phyloP scores from a whole-genome alignment of 2,888 invertebrate genomes.

The Encarsia formosa region DNA sequence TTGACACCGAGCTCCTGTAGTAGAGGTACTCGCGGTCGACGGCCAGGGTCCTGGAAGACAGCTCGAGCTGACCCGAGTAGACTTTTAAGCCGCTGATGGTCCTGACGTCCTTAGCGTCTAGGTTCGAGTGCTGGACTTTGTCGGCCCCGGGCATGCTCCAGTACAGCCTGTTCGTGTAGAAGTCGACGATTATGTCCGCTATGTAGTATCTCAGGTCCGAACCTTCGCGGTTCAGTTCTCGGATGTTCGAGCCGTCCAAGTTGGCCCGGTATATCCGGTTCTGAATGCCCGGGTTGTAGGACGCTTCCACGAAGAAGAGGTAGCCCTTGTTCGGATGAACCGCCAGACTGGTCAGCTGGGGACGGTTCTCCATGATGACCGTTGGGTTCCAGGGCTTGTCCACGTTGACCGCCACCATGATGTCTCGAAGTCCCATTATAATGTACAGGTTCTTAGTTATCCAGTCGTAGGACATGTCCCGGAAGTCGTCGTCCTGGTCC shows the following conservation, averaged over 20 bases:
- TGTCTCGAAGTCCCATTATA: constrained; percentile 21
- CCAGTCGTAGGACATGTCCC: constrained; percentile 25
- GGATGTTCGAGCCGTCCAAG: constrained; percentile 15
- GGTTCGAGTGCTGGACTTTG: constrained; percentile 17
- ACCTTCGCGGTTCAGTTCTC: constrained; percentile 9
- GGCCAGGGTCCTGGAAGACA: constrained; percentile 12
- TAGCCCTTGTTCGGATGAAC: constrained; percentile 22
- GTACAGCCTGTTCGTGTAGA: constrained; percentile 16
- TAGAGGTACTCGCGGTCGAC: constrained; percentile 22
- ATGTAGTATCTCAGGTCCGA: constrained; percentile 15
- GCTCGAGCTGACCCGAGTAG: constrained; percentile 20
- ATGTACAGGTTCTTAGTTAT: constrained; percentile 22
- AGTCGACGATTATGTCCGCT: constrained; percentile 15
- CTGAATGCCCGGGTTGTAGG: constrained; percentile 19
- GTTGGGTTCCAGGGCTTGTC: constrained; percentile 20
- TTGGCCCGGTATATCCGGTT: constrained; percentile 16
- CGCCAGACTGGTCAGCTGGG: constrained; percentile 19
- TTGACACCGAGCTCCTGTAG: constrained; percentile 9
- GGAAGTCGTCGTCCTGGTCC: constrained; percentile 24
- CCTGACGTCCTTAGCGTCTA: constrained; percentile 18
- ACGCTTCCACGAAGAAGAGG: constrained; percentile 23
- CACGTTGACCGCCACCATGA: constrained; percentile 19
- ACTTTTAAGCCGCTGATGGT: constrained; percentile 12
- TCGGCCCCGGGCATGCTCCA: constrained; percentile 21
- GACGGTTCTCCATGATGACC: constrained; percentile 15